These are phyloP conservation scores for Colistium nudipinnis DNA, from an alignment of 2,113 vertebrate species.

Conservation along the genomic window DNA sequence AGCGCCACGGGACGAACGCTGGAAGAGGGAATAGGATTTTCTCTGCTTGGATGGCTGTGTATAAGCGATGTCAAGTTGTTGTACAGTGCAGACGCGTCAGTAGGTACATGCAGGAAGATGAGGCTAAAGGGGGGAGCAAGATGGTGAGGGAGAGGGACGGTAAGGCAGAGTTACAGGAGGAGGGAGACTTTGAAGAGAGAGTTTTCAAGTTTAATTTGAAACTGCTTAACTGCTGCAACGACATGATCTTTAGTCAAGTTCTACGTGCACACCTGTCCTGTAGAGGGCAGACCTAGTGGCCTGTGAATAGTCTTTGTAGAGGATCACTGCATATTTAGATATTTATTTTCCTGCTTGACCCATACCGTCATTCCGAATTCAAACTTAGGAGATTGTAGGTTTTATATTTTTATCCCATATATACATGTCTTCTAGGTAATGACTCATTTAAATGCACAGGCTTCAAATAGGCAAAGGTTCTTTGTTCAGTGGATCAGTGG, in stretches of 20 bases:
- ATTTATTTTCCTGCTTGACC: background rate
- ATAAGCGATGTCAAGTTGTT: conserved; percentile 61
- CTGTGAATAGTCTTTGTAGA: too few species aligned
- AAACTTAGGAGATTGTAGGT: too few species aligned
- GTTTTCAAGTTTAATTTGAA: too few species aligned
- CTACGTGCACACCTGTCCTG: too few species aligned
- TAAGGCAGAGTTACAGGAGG: background rate
- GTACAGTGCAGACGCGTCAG: conserved; percentile 32
- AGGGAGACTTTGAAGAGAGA: background rate
- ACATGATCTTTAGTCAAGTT: background rate
- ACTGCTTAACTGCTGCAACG: background rate
- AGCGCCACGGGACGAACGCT: conserved; percentile 61
- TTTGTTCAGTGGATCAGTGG: background rate
- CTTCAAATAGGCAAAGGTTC: background rate
- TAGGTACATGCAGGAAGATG: conserved; percentile 4
- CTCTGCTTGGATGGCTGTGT: conserved; percentile 62
- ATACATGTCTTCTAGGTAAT: background rate
- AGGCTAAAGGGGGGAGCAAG: conserved; percentile 14
- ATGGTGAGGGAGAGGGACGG: background rate
- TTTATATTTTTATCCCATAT: background rate
- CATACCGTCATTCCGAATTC: background rate
- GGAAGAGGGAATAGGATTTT: conserved; percentile 67
- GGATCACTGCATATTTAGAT: too few species aligned
- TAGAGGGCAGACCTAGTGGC: background rate
- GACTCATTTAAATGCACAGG: too few species aligned